Evolutionary conservation across 2,113 vertebrate species (phyloP).

Genomic region (Pomatorhinus ruficollis): DNA sequence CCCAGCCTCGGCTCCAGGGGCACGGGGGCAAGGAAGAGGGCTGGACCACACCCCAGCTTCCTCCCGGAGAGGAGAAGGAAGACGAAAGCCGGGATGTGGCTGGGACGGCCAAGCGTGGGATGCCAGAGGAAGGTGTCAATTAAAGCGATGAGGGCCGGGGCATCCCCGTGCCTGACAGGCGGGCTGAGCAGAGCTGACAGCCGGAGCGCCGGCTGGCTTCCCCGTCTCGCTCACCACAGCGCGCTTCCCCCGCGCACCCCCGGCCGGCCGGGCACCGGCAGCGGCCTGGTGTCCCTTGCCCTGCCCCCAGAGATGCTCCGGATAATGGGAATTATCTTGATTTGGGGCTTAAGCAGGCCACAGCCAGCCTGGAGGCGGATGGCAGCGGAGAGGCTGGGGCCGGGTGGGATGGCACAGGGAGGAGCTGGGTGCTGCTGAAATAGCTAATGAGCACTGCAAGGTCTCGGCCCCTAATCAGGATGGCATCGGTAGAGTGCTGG

Average conservation of each 20-base stretch:
- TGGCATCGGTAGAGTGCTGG: background rate
- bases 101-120: slow-evolving; percentile 34
- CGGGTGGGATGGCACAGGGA: background rate
- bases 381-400: slow-evolving; percentile 74
- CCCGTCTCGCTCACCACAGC: slow-evolving; percentile 76
- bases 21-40: fast-evolving
- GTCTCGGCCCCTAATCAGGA: background rate
- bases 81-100: slow-evolving; percentile 43
- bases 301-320: slow-evolving; percentile 76
- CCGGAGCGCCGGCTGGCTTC: slow-evolving; percentile 78
- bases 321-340: slow-evolving; percentile 83
- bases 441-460: background rate
- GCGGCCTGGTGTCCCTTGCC: slow-evolving; percentile 69
- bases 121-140: slow-evolving; percentile 86
- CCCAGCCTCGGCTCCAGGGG: background rate
- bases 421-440: background rate
- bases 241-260: slow-evolving; percentile 55
- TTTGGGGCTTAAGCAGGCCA: slow-evolving; percentile 75
- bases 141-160: slow-evolving; percentile 83
- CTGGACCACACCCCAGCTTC: background rate
- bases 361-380: slow-evolving; percentile 66
- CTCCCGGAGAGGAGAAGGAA: background rate
- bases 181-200: slow-evolving; percentile 92
- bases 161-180: slow-evolving; percentile 81
- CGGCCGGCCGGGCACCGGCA: slow-evolving; percentile 59